A percentile compares a stretch with the other conserved stretches of the same genome.
Conservation (phyloP, 2,888 invertebrate species). For the Nineta flava region DNA sequence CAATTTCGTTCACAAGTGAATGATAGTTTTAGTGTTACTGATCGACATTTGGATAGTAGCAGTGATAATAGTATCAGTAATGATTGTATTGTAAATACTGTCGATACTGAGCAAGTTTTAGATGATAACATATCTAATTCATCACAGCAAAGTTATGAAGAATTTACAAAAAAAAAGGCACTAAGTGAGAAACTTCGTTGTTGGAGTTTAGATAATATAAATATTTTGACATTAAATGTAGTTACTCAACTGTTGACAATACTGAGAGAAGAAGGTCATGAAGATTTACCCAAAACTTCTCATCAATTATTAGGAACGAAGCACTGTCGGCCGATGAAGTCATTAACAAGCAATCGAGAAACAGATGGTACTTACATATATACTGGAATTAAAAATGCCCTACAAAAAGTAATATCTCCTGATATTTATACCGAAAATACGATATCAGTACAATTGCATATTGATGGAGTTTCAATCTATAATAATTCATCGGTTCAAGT, state of each 20-base stretch:
- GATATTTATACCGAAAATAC: too few relatives aligned
- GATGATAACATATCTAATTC: not conserved
- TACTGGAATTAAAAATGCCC: too few relatives aligned
- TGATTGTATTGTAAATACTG: not conserved
- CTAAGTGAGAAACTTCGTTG: not conserved
- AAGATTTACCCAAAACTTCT: slow-evolving; percentile 6
- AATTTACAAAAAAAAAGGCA: not conserved
- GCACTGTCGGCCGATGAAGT: not conserved
- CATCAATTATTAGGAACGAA: too few relatives aligned
- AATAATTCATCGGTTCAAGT: too few relatives aligned
- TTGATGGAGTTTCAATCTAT: too few relatives aligned
- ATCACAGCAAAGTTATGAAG: not conserved
- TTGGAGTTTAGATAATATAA: not conserved
- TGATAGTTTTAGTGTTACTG: not conserved
- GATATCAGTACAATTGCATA: not conserved
- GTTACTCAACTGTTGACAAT: slow-evolving; percentile 3
- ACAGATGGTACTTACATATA: too few relatives aligned
- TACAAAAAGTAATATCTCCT: too few relatives aligned
- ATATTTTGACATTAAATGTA: slow-evolving; percentile 3
- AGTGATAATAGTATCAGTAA: not conserved
- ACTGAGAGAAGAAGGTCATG: slow-evolving; percentile 2
- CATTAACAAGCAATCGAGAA: not conserved
- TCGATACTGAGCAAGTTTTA: not conserved
- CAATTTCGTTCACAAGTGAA: not conserved
- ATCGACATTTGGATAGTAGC: not conserved